Base-by-base conservation (phyloP, 2,888 invertebrate genomes). In the Apodemia hepburni region DNA sequence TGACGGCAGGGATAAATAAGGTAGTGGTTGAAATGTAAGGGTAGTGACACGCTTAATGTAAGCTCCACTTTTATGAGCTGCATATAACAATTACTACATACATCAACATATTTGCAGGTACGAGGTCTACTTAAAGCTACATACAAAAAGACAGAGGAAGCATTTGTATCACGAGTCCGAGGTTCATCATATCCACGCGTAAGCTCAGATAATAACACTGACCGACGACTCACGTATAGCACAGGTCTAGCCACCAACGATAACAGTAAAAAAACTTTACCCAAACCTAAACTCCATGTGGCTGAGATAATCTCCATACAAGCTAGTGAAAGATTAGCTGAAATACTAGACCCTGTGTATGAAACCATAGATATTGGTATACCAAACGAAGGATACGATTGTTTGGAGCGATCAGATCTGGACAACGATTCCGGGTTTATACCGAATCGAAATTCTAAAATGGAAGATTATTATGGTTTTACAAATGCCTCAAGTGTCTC, bases 271-370 rank as follows among this genome's bases (percentile, higher is more conserved):
- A 84, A 84, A 67, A 76, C 80, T 35, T 72, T 79, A 60, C 79
- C 74, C 9, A 73, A 73, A 70, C 82, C 85, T 0, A 85, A 84
- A 64, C 64, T 87, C 61, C 89, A 90, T 64, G 88, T 86, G 8
- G 91, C 91, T 42, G 90, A 90, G 80, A 87, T 89, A 59, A 85
- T 88, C 71, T 89, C 91, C 0, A 85, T 91, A 73, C 86, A 87
- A 75, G 80, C 85, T 2, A 87, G 80, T 62, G 90, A 91, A 75
- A 74, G 82, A 67, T 72, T 90, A 29, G 89, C 88, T 2, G 88
- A 88, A 66, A 85, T 90, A 59, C 74, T 91, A 64, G 90, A 91
- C 61, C 91, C 91, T 15, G 79, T 86, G 2, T 90, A 90, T 62
- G 91, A 91, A 78, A 85, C 85, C 11, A 81, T 91, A 64, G 79